Conservation (phyloP, 2,113 vertebrate species). For the Manacus vitellinus region DNA sequence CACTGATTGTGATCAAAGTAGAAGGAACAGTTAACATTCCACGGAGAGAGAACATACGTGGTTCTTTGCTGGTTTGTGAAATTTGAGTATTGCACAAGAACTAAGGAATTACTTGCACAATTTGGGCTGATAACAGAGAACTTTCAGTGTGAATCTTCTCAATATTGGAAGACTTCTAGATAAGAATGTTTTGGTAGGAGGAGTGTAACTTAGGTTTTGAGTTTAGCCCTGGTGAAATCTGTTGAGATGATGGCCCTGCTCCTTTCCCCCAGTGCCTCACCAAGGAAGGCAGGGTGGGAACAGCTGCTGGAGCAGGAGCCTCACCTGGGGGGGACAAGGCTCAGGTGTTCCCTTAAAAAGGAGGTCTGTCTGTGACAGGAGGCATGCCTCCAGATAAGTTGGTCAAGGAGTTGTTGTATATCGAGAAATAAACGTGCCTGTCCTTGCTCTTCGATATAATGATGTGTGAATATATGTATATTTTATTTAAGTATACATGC, state of each 20-base stretch:
- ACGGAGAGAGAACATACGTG: background rate
- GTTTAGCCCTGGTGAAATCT: background rate
- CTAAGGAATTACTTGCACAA: background rate
- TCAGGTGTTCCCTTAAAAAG: background rate
- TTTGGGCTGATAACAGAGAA: background rate
- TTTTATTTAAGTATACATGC: background rate
- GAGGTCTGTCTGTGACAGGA: rapidly evolving
- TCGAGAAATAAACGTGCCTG: background rate
- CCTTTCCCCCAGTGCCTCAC: background rate
- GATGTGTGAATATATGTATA: rapidly evolving
- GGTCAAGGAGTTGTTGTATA: background rate
- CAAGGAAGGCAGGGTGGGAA: background rate
- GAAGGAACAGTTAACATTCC: background rate
- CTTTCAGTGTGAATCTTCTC: background rate
- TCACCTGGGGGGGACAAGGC: background rate
- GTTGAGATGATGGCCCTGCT: background rate
- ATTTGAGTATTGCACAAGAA: background rate
- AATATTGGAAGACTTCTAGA: background rate
- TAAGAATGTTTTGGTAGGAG: background rate
- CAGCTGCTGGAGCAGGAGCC: background rate
- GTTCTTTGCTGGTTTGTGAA: background rate
- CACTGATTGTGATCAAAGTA: background rate
- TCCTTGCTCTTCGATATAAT: background rate
- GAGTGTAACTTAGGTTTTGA: background rate
- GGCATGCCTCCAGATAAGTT: rapidly evolving